Percentiles rank a stretch among this genome's conserved stretches.
Conservation (phyloP, 2,113 vertebrate species). For the Phaethon lepturus region DNA sequence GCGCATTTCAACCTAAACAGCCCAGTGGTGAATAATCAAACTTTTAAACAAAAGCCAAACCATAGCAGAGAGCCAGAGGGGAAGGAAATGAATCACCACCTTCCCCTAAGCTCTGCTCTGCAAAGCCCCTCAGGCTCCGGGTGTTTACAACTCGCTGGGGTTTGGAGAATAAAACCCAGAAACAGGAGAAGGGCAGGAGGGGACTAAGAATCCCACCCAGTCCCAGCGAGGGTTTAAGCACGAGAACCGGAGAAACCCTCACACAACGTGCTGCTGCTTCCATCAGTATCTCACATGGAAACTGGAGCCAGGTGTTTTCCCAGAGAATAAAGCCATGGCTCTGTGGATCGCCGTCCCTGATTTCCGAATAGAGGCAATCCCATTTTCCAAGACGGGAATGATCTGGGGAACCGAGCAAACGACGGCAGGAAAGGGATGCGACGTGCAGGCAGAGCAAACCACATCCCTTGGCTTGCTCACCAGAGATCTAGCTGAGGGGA, state of each 20-base stretch:
- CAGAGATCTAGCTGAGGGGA: not conserved
- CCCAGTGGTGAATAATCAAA: not conserved
- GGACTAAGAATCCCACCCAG: not conserved
- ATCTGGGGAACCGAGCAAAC: not conserved
- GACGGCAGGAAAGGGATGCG: not conserved
- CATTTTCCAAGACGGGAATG: accelerated
- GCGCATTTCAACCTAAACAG: not conserved
- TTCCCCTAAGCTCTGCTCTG: not conserved
- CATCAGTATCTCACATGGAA: not conserved
- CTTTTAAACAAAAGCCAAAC: conserved; percentile 1
- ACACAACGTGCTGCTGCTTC: not conserved
- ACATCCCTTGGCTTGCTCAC: not conserved
- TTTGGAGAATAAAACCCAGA: not conserved
- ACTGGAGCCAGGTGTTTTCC: not conserved
- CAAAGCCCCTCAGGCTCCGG: not conserved
- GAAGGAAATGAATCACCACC: not conserved
- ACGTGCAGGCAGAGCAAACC: not conserved
- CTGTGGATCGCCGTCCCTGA: not conserved
- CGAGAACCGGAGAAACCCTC: not conserved
- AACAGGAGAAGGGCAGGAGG: not conserved
- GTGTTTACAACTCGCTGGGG: not conserved
- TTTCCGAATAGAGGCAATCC: not conserved
- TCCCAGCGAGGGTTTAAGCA: accelerated
- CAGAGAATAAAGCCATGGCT: not conserved
- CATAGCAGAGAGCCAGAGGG: not conserved